A percentile compares a stretch with the other conserved stretches of the same genome.
These are phyloP conservation scores for Telenomus remus DNA, from an alignment of 1,140 invertebrate species.

Conservation along the genomic window DNA sequence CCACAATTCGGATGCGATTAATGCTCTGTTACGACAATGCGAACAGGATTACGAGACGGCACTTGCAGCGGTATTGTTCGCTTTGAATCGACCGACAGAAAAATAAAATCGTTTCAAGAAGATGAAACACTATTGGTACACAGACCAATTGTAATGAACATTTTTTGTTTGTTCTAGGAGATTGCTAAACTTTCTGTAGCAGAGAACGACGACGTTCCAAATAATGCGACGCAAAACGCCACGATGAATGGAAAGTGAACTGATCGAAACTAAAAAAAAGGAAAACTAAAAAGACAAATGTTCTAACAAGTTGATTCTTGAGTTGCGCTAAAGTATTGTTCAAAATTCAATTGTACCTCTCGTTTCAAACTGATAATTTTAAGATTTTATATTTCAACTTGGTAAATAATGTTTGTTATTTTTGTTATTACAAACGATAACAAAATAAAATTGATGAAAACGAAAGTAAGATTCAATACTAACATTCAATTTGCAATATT, in stretches of 20 bases:
- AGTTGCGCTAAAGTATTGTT: too few species aligned
- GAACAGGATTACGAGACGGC: slow-evolving; percentile 70
- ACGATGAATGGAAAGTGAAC: slow-evolving; percentile 18
- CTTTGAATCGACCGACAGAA: background rate
- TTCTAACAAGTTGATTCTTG: too few species aligned
- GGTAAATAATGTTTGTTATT: background rate
- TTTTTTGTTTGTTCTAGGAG: slow-evolving; percentile 59
- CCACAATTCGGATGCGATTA: slow-evolving; percentile 34
- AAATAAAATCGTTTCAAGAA: background rate
- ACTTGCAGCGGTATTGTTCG: slow-evolving; percentile 59
- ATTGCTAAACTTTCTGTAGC: slow-evolving; percentile 47
- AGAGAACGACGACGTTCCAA: slow-evolving; percentile 26
- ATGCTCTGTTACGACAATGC: slow-evolving; percentile 62
- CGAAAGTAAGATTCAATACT: background rate
- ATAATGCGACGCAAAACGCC: slow-evolving; percentile 58
- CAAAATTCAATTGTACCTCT: too few species aligned
- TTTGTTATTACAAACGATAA: background rate
- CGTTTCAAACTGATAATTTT: too few species aligned
- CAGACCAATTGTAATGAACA: background rate
- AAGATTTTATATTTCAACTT: too few species aligned
- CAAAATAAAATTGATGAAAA: background rate
- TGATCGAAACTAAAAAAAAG: too few species aligned
- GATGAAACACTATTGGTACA: too few species aligned
- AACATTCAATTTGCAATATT: slow-evolving; percentile 8
- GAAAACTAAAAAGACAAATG: too few species aligned